A percentile compares a stretch with the other conserved stretches of the same genome.
These are phyloP conservation scores for Scaptomyza tumidula DNA, from an alignment of 2,888 invertebrate species.

Conservation along the genomic window DNA sequence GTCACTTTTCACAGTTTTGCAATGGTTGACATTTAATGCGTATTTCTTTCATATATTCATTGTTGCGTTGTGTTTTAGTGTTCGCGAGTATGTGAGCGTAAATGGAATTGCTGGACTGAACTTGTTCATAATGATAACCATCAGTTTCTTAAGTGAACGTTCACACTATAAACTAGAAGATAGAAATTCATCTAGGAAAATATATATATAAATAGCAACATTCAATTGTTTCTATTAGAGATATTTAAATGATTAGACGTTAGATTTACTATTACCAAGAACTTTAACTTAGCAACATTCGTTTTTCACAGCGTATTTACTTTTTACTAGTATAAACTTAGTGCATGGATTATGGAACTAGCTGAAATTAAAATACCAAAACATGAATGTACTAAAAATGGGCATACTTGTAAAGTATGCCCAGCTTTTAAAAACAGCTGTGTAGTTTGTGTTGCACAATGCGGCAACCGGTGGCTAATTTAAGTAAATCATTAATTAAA, in stretches of 20 bases:
- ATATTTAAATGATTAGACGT: background rate
- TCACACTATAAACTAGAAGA: background rate
- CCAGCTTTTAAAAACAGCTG: constrained; percentile 18
- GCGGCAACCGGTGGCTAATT: constrained; percentile 52
- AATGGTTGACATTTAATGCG: constrained; percentile 49
- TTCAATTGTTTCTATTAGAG: background rate
- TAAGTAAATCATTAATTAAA: constrained; percentile 44
- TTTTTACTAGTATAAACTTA: background rate
- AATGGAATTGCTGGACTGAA: constrained; percentile 20
- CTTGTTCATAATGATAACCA: constrained; percentile 2
- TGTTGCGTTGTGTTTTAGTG: constrained; percentile 44
- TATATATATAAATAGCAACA: background rate
- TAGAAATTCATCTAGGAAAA: background rate
- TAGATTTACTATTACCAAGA: background rate
- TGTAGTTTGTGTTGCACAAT: constrained; percentile 48
- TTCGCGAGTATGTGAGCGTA: constrained; percentile 27
- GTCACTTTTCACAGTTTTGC: constrained; percentile 35
- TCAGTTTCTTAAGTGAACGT: constrained; percentile 4
- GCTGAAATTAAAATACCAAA: constrained; percentile 26
- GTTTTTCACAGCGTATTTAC: background rate
- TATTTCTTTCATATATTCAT: constrained; percentile 63
- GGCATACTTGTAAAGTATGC: background rate
- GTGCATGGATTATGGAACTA: background rate
- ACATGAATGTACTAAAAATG: constrained; percentile 17
- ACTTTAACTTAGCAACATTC: background rate